phyloP scores from a whole-genome alignment of 1,140 invertebrate species.

The Drusus annulatus region DNA sequence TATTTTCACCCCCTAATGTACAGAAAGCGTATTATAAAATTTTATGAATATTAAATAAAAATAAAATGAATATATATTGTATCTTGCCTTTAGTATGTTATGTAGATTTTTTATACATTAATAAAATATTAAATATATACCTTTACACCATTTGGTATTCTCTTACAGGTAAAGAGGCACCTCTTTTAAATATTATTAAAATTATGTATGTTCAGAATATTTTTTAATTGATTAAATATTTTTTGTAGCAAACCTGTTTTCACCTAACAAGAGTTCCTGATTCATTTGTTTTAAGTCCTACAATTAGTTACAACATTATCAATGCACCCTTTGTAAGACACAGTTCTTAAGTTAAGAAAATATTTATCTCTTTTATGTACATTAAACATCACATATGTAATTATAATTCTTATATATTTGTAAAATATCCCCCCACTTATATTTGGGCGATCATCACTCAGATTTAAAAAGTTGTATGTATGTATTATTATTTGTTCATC shows the following conservation, averaged over 20 bases:
- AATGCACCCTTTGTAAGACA: neutral
- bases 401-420: too few species aligned
- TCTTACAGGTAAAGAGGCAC: neutral
- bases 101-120: constrained; percentile 37
- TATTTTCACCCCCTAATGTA: constrained; percentile 8
- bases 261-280: constrained; percentile 47
- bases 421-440: too few species aligned
- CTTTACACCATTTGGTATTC: constrained; percentile 11
- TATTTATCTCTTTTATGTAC: too few species aligned
- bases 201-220: neutral
- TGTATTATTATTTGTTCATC: too few species aligned
- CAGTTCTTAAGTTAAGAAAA: too few species aligned
- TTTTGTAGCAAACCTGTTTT: constrained; percentile 21
- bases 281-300: constrained; percentile 14
- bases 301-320: neutral
- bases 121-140: constrained; percentile 25
- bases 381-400: too few species aligned
- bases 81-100: constrained; percentile 44
- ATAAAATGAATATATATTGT: constrained; percentile 37
- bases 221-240: too few species aligned
- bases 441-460: too few species aligned
- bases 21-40: constrained; percentile 5
- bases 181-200: too few species aligned
- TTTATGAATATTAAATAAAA: constrained; percentile 29
- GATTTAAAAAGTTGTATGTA: too few species aligned